These are phyloP conservation scores for Phycodurus eques DNA, from an alignment of 2,113 vertebrate genomes.

Conservation along the genomic window DNA sequence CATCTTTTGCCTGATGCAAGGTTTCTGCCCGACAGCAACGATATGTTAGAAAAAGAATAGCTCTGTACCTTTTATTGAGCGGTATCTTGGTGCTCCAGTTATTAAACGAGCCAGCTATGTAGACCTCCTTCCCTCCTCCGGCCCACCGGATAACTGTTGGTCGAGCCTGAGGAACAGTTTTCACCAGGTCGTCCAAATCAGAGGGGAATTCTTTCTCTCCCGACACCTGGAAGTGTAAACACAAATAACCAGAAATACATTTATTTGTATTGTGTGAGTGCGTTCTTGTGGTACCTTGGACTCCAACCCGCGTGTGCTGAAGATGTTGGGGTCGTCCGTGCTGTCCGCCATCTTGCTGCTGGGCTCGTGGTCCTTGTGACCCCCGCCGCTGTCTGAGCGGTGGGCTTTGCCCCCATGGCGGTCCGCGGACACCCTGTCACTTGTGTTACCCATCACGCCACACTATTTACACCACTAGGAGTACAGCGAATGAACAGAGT, in stretches of 20 bases:
- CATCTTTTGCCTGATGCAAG: neutral
- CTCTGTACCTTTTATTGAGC: constrained; percentile 88
- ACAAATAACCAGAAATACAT: neutral
- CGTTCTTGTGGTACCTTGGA: constrained; percentile 75
- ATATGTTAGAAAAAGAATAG: neutral
- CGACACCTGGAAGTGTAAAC: constrained; percentile 63
- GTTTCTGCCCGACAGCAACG: too few relatives aligned
- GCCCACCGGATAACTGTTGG: constrained; percentile 97
- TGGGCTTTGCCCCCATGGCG: constrained; percentile 87
- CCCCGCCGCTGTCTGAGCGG: constrained; percentile 77
- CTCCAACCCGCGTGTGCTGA: constrained; percentile 82
- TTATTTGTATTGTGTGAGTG: neutral
- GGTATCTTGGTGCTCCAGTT: constrained; percentile 96
- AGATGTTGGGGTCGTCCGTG: constrained; percentile 91
- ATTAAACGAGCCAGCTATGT: constrained; percentile 95
- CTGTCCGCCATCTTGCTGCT: constrained; percentile 93
- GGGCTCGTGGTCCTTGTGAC: constrained; percentile 83
- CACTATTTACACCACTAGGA: constrained; percentile 7
- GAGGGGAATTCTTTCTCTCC: constrained; percentile 88
- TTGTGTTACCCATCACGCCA: constrained; percentile 89
- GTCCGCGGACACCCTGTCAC: constrained; percentile 84
- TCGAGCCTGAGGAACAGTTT: constrained; percentile 84
- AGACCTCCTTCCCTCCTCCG: constrained; percentile 92
- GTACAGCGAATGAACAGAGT: neutral
- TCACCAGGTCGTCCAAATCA: constrained; percentile 85